These are phyloP conservation scores for Leistus spinibarbis DNA, from an alignment of 2,888 invertebrate species.

Conservation along the genomic window DNA sequence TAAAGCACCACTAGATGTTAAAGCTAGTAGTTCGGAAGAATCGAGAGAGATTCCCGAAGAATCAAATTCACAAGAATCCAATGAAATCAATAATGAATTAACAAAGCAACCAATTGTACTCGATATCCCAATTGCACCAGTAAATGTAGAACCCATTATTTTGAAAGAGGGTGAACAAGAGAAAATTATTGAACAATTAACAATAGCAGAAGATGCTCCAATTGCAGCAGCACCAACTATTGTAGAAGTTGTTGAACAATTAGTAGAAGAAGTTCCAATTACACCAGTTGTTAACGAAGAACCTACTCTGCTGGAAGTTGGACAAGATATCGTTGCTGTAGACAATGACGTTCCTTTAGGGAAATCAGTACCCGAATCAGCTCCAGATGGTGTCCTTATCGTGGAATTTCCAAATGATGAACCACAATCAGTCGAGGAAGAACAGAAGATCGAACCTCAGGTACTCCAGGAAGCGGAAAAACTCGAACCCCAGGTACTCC, in stretches of 20 bases:
- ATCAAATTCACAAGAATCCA: constrained; percentile 20
- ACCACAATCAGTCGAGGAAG: neutral
- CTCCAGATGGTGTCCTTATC: constrained; percentile 1
- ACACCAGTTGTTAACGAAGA: constrained; percentile 8
- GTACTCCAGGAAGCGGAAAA: neutral
- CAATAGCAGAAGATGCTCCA: neutral
- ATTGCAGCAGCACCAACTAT: neutral
- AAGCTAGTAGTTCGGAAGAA: constrained; percentile 11
- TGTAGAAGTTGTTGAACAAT: constrained; percentile 13
- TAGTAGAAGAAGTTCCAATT: constrained; percentile 35
- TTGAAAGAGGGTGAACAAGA: neutral
- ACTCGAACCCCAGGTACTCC: neutral
- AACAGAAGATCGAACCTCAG: neutral
- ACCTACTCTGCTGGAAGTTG: neutral
- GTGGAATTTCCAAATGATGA: neutral
- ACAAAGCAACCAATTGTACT: neutral
- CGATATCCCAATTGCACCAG: constrained; percentile 3
- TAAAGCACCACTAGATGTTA: constrained; percentile 17
- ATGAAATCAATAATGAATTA: constrained; percentile 15
- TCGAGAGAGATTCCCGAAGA: neutral
- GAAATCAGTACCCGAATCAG: neutral
- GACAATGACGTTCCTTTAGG: neutral
- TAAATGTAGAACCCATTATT: neutral
- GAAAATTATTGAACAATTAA: neutral
- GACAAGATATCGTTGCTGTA: constrained; percentile 5